Evolutionary conservation across 2,888 invertebrate genomes (phyloP).

Genomic region (Boloria euphrosyne): DNA sequence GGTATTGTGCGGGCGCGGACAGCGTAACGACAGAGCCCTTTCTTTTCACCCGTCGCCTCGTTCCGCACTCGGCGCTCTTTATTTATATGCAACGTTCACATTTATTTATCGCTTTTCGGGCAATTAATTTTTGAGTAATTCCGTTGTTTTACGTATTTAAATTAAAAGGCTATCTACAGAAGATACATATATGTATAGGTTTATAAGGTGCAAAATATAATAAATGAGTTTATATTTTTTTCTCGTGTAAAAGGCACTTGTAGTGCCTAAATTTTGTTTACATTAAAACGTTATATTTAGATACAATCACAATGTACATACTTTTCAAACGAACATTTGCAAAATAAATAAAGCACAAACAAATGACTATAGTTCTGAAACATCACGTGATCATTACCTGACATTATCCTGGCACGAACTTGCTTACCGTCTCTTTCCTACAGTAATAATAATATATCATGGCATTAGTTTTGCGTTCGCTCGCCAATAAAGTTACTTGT

Average conservation of each 20-base stretch:
- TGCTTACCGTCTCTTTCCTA: constrained; percentile 39
- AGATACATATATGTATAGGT: constrained; percentile 20
- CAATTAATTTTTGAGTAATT: constrained; percentile 71
- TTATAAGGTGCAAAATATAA: neutral
- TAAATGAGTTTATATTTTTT: neutral
- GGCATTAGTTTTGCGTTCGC: constrained; percentile 46
- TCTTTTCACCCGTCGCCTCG: constrained; percentile 55
- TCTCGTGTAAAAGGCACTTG: neutral
- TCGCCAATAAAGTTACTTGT: constrained; percentile 43
- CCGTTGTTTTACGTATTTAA: constrained; percentile 54
- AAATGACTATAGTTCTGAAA: constrained; percentile 41
- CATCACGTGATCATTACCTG: constrained; percentile 67
- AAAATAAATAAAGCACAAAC: constrained; percentile 18
- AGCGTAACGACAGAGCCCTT: constrained; percentile 68
- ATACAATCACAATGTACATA: too few relatives aligned
- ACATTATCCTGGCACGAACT: constrained; percentile 57
- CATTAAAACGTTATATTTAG: neutral
- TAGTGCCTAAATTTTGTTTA: too few relatives aligned
- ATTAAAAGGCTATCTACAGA: constrained; percentile 9
- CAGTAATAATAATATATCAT: constrained; percentile 43
- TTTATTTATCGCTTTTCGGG: constrained; percentile 74
- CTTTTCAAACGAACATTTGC: neutral
- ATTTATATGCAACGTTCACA: constrained; percentile 69
- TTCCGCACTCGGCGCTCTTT: constrained; percentile 68
- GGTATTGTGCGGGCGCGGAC: constrained; percentile 64